Conservation (phyloP, 37 sponge, comb jelly and placozoan genomes). For the Dysidea cf. avara region DNA sequence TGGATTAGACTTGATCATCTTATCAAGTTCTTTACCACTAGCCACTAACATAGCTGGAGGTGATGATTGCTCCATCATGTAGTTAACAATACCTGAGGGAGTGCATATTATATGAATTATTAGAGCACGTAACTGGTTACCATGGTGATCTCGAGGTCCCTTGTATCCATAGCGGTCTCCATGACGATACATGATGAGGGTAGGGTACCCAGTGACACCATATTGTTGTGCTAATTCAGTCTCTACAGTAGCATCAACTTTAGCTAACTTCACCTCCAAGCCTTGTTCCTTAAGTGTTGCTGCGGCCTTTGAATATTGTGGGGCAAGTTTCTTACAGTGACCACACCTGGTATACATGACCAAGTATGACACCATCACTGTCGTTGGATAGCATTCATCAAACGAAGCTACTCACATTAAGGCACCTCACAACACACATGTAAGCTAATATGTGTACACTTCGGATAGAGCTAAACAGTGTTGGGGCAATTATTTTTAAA, state of each 20-base stretch:
- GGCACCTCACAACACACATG: too few relatives aligned
- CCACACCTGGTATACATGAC: slow-evolving; percentile 59
- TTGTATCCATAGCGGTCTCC: slow-evolving; percentile 62
- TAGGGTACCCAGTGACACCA: slow-evolving; percentile 62
- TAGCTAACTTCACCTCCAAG: slow-evolving; percentile 56
- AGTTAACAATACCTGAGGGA: slow-evolving; percentile 55
- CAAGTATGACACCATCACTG: too few relatives aligned
- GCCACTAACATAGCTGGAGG: slow-evolving; percentile 30
- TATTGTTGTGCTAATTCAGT: slow-evolving; percentile 25
- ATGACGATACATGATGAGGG: slow-evolving; percentile 62
- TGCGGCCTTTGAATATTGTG: slow-evolving; percentile 75
- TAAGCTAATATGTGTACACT: too few relatives aligned
- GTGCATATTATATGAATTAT: too few relatives aligned
- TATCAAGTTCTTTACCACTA: slow-evolving; percentile 26
- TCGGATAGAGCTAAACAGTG: too few relatives aligned
- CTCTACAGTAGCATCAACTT: slow-evolving; percentile 70
- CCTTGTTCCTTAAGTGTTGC: slow-evolving; percentile 19
- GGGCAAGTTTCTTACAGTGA: slow-evolving; percentile 74
- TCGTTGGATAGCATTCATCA: too few relatives aligned
- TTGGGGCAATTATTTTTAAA: too few relatives aligned
- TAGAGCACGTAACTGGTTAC: too few relatives aligned
- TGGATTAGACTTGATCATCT: background rate
- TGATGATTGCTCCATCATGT: slow-evolving; percentile 48
- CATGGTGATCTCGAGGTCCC: slow-evolving; percentile 46
- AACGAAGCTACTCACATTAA: too few relatives aligned